phyloP scores from a whole-genome alignment of 2,797 vertebrate species.

The Odontamblyopus lacepedii region DNA sequence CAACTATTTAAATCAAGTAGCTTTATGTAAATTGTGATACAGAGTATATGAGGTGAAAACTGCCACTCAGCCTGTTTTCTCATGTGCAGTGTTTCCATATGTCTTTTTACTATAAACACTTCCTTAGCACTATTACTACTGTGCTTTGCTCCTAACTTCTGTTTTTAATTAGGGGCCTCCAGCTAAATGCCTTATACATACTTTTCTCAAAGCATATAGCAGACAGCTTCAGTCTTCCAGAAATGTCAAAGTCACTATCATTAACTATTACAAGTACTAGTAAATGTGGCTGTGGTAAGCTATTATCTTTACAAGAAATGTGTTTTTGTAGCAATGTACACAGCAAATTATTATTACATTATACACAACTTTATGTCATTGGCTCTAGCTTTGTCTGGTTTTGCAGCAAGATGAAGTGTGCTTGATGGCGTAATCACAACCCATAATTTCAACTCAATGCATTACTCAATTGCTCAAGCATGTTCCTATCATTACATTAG shows the following conservation, averaged over 20 bases:
- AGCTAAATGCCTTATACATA: slow-evolving; percentile 13
- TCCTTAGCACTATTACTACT: slow-evolving; percentile 21
- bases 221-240: background rate
- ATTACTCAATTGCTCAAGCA: slow-evolving; percentile 44
- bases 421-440: slow-evolving; percentile 55
- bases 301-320: slow-evolving; percentile 1
- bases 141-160: slow-evolving; percentile 18
- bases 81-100: slow-evolving; percentile 19
- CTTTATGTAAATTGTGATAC: slow-evolving; percentile 15
- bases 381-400: slow-evolving; percentile 24
- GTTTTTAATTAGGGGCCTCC: slow-evolving; percentile 24
- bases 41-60: slow-evolving; percentile 12
- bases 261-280: background rate
- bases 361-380: slow-evolving; percentile 33
- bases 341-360: slow-evolving; percentile 18
- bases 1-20: background rate
- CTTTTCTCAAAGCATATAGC: slow-evolving; percentile 13
- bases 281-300: background rate
- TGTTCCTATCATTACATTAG: slow-evolving; percentile 49
- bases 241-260: slow-evolving; percentile 10
- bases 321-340: background rate
- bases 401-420: slow-evolving; percentile 37
- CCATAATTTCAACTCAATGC: slow-evolving; percentile 54
- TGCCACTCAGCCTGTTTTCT: slow-evolving; percentile 6
- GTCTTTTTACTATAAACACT: slow-evolving; percentile 23